Base-by-base conservation (phyloP, 2,888 invertebrate species). In the Patella caerulea region DNA sequence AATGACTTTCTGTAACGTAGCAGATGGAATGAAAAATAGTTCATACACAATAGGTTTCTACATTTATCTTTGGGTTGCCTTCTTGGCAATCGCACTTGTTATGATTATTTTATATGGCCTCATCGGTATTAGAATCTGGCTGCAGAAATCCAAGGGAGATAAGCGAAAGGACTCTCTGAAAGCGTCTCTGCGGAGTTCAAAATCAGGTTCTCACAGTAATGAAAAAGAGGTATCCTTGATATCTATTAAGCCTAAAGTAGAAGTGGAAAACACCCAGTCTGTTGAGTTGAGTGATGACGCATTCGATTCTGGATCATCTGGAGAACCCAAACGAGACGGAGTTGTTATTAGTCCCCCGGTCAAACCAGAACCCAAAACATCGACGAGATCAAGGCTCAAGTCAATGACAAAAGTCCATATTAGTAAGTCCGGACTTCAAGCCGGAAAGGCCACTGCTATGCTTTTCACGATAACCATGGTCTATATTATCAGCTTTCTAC, bases 401-500 rank as follows among this genome's bases (percentile, higher is more conserved):
- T 72, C 76, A 3, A 52, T 76, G 56, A 24, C 72, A 34, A 56
- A 45, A 2, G 24, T 76, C 15, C 71, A 71, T 24, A 72, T 76
- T 59, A 76, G 72, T 53, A 71, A 59, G 19, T 70, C 70, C 12
- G 76, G 76, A n/a, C 71, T 76, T 9, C 76, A 76, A 45, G 76
- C 76, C 9, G 85, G 86, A 54, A 81, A 82, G 69, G 84, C 85
- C 7, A 86, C 86, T 0, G 59, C 83, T 24, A 86, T 84, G 84
- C 74, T 86, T 12, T 84, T 85, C 71, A 54, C 84, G 1, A 84
- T 86, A 19, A 86, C 86, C 3, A 34, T 85, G 34, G 83, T 81
- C 2, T 86, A 83, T 54, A 82, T 86, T 11, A 75, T 86, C 52
- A 84, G 86, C 65, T 86, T 86, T 65, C 73, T 84, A 15, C 86